phyloP scores from a whole-genome alignment of 53 echinoderm and acorn worm species.

The Paracentrotus lividus region DNA sequence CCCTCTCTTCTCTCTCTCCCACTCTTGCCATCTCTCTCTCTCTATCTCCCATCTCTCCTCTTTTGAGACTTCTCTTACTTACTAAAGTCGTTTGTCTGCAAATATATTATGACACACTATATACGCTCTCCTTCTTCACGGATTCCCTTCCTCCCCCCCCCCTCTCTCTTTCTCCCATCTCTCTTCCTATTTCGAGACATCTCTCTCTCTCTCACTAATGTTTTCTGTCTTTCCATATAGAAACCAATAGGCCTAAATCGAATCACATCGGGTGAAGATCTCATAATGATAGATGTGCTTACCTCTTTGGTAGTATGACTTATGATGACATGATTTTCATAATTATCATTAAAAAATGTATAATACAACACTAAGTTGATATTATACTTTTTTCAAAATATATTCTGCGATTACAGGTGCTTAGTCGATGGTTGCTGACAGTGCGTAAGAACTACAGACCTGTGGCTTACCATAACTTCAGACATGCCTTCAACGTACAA shows the following conservation, averaged over 20 bases:
- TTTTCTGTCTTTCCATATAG: too few relatives aligned
- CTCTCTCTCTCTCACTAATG: background rate
- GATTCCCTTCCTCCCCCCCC: background rate
- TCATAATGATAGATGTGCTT: too few relatives aligned
- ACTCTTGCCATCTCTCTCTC: background rate
- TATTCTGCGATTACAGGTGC: constrained; percentile 71
- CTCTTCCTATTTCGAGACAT: background rate
- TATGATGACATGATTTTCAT: too few relatives aligned
- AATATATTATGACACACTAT: too few relatives aligned
- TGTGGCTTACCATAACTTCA: constrained; percentile 98
- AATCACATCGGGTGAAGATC: too few relatives aligned
- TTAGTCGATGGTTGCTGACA: constrained; percentile 91
- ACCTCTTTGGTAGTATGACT: too few relatives aligned
- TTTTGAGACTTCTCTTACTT: too few relatives aligned
- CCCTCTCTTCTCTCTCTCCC: background rate
- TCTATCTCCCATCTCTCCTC: background rate
- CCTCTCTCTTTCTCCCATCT: background rate
- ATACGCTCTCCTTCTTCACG: background rate
- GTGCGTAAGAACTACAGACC: constrained; percentile 96
- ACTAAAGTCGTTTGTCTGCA: too few relatives aligned
- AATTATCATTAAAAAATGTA: background rate
- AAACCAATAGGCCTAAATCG: too few relatives aligned
- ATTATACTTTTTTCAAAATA: background rate
- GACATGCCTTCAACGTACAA: constrained; percentile 98
- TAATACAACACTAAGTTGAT: background rate